Evolutionary conservation across 30 jellyfish, hydroid and myxozoan genomes (phyloP).

Genomic region (Turritopsis rubra): DNA sequence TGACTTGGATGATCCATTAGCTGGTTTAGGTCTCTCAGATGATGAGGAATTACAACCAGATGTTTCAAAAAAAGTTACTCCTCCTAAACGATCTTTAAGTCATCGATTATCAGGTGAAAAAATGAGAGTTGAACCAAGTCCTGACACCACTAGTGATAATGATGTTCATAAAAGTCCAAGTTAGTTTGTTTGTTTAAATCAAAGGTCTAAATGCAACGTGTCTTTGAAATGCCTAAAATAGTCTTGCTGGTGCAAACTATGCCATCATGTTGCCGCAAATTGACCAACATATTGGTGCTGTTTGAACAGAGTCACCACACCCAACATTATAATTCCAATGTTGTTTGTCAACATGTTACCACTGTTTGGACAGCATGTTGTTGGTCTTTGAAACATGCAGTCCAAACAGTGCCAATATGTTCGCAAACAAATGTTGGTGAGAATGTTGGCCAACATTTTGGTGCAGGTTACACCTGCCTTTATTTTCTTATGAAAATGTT

Average conservation of each 20-base stretch:
- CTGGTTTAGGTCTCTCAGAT: constrained; percentile 78
- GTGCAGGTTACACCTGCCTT: too few species aligned
- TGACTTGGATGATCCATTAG: constrained; percentile 77
- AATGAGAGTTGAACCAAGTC: constrained; percentile 20
- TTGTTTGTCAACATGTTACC: not conserved
- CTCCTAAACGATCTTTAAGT: not conserved
- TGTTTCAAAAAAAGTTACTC: not conserved
- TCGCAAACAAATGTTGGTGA: too few species aligned
- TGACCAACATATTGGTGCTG: too few species aligned
- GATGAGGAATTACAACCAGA: constrained; percentile 30
- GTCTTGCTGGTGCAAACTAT: not conserved
- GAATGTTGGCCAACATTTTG: too few species aligned
- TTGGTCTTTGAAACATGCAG: too few species aligned
- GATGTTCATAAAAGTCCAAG: not conserved
- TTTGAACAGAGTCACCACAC: too few species aligned
- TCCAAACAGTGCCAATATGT: too few species aligned
- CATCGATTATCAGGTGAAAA: constrained; percentile 14
- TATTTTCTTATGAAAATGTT: too few species aligned
- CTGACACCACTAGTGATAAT: not conserved
- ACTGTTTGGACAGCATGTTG: not conserved
- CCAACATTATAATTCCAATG: too few species aligned
- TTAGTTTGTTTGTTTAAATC: not conserved
- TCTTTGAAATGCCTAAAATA: not conserved
- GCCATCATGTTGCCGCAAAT: too few species aligned
- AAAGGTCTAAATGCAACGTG: not conserved